phyloP scores from a whole-genome alignment of 2,113 vertebrate genomes.

The Oncorhynchus gorbuscha region DNA sequence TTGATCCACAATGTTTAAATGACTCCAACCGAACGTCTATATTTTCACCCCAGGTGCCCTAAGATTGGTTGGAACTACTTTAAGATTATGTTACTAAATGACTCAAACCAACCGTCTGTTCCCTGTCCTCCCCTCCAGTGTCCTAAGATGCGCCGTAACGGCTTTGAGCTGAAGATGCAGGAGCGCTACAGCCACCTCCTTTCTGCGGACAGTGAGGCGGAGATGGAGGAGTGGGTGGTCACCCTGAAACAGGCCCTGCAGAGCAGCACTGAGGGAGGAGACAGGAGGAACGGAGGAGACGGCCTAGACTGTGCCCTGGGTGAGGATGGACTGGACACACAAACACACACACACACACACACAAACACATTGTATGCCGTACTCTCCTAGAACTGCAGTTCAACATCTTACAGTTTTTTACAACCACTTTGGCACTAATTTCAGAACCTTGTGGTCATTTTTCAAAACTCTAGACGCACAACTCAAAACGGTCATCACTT shows the following conservation, averaged over 20 bases:
- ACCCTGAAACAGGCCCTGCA: conserved; percentile 91
- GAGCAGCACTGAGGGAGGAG: conserved; percentile 81
- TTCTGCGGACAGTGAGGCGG: conserved; percentile 90
- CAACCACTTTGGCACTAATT: too few species aligned
- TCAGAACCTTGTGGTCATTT: too few species aligned
- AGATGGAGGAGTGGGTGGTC: conserved; percentile 96
- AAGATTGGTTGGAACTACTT: too few species aligned
- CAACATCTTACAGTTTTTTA: too few species aligned
- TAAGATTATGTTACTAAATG: neutral
- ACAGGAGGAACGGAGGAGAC: conserved; percentile 82
- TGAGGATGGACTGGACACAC: conserved; percentile 36
- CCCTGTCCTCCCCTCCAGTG: conserved; percentile 69
- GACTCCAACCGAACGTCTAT: too few species aligned
- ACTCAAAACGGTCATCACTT: too few species aligned
- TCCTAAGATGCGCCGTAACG: conserved; percentile 90
- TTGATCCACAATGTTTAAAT: conserved; percentile 36
- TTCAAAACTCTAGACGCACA: too few species aligned
- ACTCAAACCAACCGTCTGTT: neutral
- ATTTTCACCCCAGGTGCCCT: too few species aligned
- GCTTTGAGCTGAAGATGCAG: conserved; percentile 94
- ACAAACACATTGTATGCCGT: neutral
- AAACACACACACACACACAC: conserved; percentile 1
- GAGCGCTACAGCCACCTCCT: conserved; percentile 96
- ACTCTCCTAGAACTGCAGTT: too few species aligned
- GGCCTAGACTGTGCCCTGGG: conserved; percentile 73